Conservation (phyloP, 2,888 invertebrate genomes). For the Lasioglossum morio region DNA sequence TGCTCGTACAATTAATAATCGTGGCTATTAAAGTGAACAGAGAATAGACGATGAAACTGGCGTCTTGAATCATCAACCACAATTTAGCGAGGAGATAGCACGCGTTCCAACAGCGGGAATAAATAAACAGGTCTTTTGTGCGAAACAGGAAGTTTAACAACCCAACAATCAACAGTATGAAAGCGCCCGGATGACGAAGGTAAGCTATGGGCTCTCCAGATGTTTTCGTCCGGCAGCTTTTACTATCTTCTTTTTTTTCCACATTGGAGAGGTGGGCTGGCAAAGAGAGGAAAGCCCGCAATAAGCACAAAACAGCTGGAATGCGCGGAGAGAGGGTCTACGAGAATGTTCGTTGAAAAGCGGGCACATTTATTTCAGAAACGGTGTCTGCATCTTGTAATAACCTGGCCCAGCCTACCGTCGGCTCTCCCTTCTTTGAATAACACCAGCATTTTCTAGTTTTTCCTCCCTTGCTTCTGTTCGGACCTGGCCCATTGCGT, state of each 20-base stretch:
- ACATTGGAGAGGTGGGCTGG: conserved; percentile 7
- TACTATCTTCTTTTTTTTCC: conserved; percentile 44
- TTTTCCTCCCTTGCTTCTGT: not conserved
- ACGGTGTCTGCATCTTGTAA: conserved; percentile 68
- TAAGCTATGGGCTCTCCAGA: not conserved
- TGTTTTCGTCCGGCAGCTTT: conserved; percentile 44
- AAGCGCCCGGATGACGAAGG: conserved; percentile 3
- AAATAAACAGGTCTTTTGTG: conserved; percentile 27
- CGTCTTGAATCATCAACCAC: not conserved
- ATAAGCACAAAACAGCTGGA: conserved; percentile 49
- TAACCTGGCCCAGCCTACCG: conserved; percentile 52
- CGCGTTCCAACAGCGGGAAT: not conserved
- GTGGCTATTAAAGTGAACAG: not conserved
- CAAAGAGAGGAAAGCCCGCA: conserved; percentile 27
- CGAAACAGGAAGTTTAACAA: not conserved
- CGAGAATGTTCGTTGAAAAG: conserved; percentile 54
- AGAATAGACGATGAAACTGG: not conserved
- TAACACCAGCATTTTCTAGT: conserved; percentile 39
- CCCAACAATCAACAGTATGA: conserved; percentile 3
- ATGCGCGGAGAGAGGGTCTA: conserved; percentile 43
- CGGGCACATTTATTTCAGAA: conserved; percentile 65
- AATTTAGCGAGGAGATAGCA: not conserved
- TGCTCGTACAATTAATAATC: not conserved
- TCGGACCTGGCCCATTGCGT: not conserved
- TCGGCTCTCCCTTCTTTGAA: conserved; percentile 31